Base-by-base conservation (phyloP, 2,797 vertebrate genomes). In the Crocidura indochinensis region DNA sequence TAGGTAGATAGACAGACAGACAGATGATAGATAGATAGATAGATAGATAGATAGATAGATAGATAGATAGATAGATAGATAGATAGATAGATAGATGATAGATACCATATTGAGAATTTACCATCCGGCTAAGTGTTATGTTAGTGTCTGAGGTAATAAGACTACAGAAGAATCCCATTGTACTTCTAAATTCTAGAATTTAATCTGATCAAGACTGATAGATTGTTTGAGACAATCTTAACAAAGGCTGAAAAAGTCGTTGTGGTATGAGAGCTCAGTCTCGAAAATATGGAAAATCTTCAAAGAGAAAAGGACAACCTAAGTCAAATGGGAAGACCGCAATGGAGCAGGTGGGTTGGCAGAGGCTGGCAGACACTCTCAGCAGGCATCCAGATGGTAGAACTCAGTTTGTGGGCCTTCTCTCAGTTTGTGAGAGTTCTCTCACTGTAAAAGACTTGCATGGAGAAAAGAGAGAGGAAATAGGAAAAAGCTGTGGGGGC, bases 291-390 rank as follows among this genome's bases (percentile, higher is more conserved):
- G 64, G 84, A 83, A 73, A 60, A 53, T 53, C 62, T 80, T 84
- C 53, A 92, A 49, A 75, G 71, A 71, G n/a, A 89, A 84, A 77
- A 14, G 27, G 44, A 71, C 11, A 56, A 31, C 38, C 44, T 49
- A 64, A 76, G 27, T 81, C 19, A 62, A 64, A 47, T 82, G 24
- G 62, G 38, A 8, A 47, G 62, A 53, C 62, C 31, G n/a, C 83
- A 22, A 24, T 60, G 29, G 24, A 67, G 6, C 9, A 60, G 56
- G 56, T 60, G 56, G 14, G 31, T 3, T 49, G 19, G 22, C 8
- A 8, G 49, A 65, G 47, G n/a, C 11, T 65, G 38, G 8, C 9
- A 47, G n/a, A 82, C 20, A 6, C 87, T 64, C 53, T 56, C 29
- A 68, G 29, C 20, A 74, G 17, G 10, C 51, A 73, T 60, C 47